These are phyloP conservation scores for Chlamydotis undulata DNA, from an alignment of 2,113 vertebrate genomes.

Conservation along the genomic window DNA sequence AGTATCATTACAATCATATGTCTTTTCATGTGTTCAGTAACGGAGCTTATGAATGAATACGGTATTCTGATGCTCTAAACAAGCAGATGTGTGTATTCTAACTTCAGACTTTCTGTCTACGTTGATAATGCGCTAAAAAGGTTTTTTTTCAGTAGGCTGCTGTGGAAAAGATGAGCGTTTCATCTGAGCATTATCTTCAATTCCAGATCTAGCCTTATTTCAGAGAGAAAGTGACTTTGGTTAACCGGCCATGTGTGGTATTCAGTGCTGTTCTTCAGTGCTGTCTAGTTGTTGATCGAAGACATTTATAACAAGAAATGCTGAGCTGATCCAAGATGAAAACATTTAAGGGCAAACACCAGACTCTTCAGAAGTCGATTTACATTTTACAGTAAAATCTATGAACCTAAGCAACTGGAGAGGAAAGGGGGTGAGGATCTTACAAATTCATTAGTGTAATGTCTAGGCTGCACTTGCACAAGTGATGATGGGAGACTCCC, in stretches of 20 bases:
- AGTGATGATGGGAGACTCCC: neutral
- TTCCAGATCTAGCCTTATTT: neutral
- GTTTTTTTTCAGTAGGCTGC: neutral
- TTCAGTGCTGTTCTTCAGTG: neutral
- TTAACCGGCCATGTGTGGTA: neutral
- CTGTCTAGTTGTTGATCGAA: neutral
- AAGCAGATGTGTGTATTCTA: neutral
- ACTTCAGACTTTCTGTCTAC: neutral
- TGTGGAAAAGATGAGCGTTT: neutral
- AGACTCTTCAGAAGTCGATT: neutral
- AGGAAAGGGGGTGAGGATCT: neutral
- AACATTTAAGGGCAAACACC: neutral
- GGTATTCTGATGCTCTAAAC: neutral
- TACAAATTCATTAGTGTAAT: neutral
- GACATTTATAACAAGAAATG: neutral
- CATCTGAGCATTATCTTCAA: neutral
- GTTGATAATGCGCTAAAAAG: neutral
- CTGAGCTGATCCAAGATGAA: neutral
- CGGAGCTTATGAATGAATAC: neutral
- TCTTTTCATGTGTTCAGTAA: neutral
- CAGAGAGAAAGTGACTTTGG: neutral
- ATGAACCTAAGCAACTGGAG: neutral
- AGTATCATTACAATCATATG: conserved; percentile 16
- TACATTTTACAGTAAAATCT: neutral
- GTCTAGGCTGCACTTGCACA: neutral